Conservation (phyloP, 2,888 invertebrate species). For the Phyto melanocephala region DNA sequence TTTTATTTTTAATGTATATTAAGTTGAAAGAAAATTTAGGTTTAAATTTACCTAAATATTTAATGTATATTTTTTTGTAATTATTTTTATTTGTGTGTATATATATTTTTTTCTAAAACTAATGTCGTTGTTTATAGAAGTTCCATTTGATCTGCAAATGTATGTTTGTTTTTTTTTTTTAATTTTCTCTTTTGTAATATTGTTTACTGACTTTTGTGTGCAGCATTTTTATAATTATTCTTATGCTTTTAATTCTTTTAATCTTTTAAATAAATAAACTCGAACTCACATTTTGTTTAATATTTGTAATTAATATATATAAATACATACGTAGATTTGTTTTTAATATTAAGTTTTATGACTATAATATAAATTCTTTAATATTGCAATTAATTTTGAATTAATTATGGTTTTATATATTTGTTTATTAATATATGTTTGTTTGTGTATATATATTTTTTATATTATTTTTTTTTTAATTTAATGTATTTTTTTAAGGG, state of each 20-base stretch:
- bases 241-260: slow-evolving; percentile 14
- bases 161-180: slow-evolving; percentile 10
- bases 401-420: neutral
- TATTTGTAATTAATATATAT: slow-evolving; percentile 10
- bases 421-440: neutral
- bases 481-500: neutral
- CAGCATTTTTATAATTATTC: neutral
- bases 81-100: no score
- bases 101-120: slow-evolving; percentile 55
- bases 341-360: slow-evolving; percentile 11
- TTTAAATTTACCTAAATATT: slow-evolving; percentile 19
- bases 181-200: neutral
- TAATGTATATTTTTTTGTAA: slow-evolving; percentile 18
- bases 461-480: neutral
- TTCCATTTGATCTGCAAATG: slow-evolving; percentile 64
- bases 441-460: neutral
- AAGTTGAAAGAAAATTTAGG: slow-evolving; percentile 21
- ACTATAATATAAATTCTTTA: slow-evolving; percentile 57
- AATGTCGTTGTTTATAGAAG: slow-evolving; percentile 74
- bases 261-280: slow-evolving; percentile 52
- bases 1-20: slow-evolving; percentile 15
- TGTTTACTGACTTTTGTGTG: neutral
- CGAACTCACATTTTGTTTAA: slow-evolving; percentile 49
- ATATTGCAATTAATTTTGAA: slow-evolving; percentile 52
- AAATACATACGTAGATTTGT: neutral